Evolutionary conservation across 1,140 invertebrate genomes (phyloP).

Genomic region (Trichonephila inaurata): DNA sequence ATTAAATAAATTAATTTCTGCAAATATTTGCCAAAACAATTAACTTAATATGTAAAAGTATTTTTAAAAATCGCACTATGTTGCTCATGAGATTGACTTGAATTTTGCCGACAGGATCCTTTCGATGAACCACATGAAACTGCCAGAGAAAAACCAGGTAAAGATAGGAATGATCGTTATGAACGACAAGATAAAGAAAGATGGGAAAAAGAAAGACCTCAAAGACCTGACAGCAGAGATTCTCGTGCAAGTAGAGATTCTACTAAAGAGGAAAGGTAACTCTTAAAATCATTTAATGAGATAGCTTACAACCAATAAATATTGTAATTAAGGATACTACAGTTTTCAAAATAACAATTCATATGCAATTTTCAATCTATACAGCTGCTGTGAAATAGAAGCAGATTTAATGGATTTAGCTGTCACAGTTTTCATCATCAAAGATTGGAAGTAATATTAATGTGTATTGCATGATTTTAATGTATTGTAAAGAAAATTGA

Average conservation of each 20-base stretch:
- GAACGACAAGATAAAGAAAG: conserved; percentile 65
- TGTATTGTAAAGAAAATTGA: too few relatives aligned
- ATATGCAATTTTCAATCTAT: too few relatives aligned
- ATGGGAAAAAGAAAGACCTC: conserved; percentile 82
- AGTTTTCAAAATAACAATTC: too few relatives aligned
- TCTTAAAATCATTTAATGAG: background rate
- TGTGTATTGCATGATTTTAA: too few relatives aligned
- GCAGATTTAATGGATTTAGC: too few relatives aligned
- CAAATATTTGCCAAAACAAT: too few relatives aligned
- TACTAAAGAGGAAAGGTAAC: conserved; percentile 77
- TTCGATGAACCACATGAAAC: conserved; percentile 81
- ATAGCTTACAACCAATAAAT: too few relatives aligned
- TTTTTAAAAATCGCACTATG: background rate
- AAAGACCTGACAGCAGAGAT: conserved; percentile 83
- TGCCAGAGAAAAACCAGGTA: conserved; percentile 78
- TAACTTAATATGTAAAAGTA: background rate
- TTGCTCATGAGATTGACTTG: background rate
- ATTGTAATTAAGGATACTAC: too few relatives aligned
- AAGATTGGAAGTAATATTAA: too few relatives aligned
- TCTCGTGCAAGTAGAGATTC: conserved; percentile 84
- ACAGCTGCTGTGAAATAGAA: too few relatives aligned
- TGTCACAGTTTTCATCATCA: too few relatives aligned
- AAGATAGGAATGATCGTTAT: conserved; percentile 65
- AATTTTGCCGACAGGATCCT: conserved; percentile 79
- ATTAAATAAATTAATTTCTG: too few relatives aligned